Evolutionary conservation across 2,888 invertebrate species (phyloP).

Genomic region (Poecilobothrus nobilitatus): DNA sequence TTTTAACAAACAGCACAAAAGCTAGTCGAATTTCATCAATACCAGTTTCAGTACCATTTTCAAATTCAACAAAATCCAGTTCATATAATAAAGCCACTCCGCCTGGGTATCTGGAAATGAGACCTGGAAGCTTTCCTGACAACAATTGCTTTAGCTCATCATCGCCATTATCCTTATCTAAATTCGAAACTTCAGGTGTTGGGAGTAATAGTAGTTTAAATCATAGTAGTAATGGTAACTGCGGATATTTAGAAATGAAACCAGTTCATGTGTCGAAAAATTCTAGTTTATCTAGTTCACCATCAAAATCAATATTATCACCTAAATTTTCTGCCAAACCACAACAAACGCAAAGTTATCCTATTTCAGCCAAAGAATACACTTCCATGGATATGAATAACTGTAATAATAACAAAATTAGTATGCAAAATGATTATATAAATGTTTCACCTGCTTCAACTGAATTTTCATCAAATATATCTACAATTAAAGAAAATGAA

Average conservation of each 20-base stretch:
- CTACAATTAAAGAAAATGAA: background rate
- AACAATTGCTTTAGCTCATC: constrained; percentile 18
- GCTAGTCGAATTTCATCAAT: constrained; percentile 19
- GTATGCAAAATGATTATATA: background rate
- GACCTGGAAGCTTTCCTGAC: constrained; percentile 39
- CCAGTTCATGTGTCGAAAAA: constrained; percentile 32
- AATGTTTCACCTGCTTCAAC: background rate
- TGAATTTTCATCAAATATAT: background rate
- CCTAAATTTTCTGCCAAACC: constrained; percentile 14
- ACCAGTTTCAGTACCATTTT: constrained; percentile 23
- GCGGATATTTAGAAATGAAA: constrained; percentile 45
- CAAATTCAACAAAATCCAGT: constrained; percentile 11
- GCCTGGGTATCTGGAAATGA: constrained; percentile 56
- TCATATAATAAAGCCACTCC: constrained; percentile 14
- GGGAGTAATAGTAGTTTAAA: constrained; percentile 14
- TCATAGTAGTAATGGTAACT: constrained; percentile 21
- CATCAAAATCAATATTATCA: constrained; percentile 9
- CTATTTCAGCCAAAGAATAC: constrained; percentile 11
- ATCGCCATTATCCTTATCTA: constrained; percentile 19
- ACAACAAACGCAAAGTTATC: constrained; percentile 17
- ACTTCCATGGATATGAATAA: constrained; percentile 16
- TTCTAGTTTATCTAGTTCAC: constrained; percentile 17
- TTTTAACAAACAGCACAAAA: constrained; percentile 18
- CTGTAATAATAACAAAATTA: constrained; percentile 3
- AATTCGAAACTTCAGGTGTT: constrained; percentile 20